Evolutionary conservation across 2,797 vertebrate genomes (phyloP).

Genomic region (Rallus crepitans): DNA sequence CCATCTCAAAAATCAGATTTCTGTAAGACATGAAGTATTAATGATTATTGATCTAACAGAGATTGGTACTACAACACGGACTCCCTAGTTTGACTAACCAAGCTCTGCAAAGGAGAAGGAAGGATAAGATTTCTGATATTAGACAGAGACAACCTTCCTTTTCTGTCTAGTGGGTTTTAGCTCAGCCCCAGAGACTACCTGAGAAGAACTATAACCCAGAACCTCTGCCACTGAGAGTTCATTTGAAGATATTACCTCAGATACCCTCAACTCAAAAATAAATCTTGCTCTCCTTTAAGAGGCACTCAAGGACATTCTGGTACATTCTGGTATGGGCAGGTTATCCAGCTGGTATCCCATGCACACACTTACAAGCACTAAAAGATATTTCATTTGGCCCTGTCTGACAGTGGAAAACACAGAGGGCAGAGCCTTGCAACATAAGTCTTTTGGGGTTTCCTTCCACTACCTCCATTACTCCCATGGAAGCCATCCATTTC

Average conservation of each 20-base stretch:
- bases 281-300: rapidly evolving
- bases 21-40: not conserved
- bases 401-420: not conserved
- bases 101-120: not conserved
- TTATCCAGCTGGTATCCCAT: not conserved
- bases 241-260: not conserved
- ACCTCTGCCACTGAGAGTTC: not conserved
- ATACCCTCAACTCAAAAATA: not conserved
- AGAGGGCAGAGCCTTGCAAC: not conserved
- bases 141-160: not conserved
- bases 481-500: not conserved
- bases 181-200: not conserved
- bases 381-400: not conserved
- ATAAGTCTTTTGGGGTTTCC: not conserved
- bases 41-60: not conserved
- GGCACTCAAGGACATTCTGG: not conserved
- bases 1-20: not conserved
- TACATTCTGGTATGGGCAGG: not conserved
- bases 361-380: not conserved
- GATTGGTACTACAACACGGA: not conserved
- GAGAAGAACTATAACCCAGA: not conserved
- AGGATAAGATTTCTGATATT: not conserved
- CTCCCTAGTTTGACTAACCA: not conserved
- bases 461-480: not conserved
- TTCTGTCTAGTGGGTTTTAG: not conserved